A percentile compares a stretch with the other conserved stretches of the same genome.
These are phyloP conservation scores for Antennarius striatus DNA, from an alignment of 2,113 vertebrate species.

Conservation along the genomic window DNA sequence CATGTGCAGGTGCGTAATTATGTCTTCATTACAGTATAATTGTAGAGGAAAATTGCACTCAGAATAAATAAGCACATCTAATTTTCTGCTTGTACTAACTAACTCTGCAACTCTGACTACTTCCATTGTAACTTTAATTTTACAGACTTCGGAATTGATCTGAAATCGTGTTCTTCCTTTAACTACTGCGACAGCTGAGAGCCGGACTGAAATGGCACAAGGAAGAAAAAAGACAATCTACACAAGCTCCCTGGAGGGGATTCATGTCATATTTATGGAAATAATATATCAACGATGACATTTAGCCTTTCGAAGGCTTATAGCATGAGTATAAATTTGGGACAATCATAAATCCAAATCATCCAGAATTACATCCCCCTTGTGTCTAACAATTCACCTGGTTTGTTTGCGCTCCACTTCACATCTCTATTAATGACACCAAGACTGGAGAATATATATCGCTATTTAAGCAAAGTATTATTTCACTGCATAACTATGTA, in stretches of 20 bases:
- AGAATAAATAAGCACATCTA: conserved; percentile 34
- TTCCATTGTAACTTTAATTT: background rate
- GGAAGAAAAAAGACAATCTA: background rate
- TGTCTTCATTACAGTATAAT: conserved; percentile 9
- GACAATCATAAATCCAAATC: conserved; percentile 2
- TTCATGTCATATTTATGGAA: conserved; percentile 5
- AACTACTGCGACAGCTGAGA: background rate
- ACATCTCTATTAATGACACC: conserved; percentile 27
- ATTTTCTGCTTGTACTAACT: conserved; percentile 19
- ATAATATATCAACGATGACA: background rate
- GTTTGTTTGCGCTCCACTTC: conserved; percentile 3
- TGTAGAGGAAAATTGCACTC: conserved; percentile 38
- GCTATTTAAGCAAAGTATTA: conserved; percentile 38
- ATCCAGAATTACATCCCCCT: background rate
- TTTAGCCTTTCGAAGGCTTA: background rate
- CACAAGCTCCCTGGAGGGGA: background rate
- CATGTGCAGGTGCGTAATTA: conserved; percentile 26
- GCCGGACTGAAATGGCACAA: background rate
- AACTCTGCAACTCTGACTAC: conserved; percentile 3
- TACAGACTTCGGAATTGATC: background rate
- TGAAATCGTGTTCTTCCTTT: background rate
- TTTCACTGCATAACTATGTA: conserved; percentile 78
- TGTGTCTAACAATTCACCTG: background rate
- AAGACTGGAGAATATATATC: conserved; percentile 28
- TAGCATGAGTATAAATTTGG: background rate